Percentiles rank a stretch among this genome's conserved stretches.
phyloP scores from a whole-genome alignment of 64 coral and sea anemone species.

The Actinia tenebrosa region DNA sequence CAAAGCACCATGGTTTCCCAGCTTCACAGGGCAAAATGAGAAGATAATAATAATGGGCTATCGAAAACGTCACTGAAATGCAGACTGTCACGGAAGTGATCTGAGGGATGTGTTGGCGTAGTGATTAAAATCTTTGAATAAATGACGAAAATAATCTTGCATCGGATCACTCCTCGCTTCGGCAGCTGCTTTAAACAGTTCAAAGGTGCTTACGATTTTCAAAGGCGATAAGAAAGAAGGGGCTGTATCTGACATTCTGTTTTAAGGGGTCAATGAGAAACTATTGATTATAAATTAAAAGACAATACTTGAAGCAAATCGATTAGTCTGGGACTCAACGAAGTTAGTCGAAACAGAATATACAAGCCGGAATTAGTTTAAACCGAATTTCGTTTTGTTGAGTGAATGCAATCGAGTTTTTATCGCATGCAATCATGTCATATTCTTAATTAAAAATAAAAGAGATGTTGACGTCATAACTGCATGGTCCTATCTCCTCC shows the following conservation, averaged over 20 bases:
- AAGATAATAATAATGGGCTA: background rate
- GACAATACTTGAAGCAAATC: no score
- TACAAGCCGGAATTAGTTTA: no score
- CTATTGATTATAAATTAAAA: no score
- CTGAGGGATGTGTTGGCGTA: background rate
- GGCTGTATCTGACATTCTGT: background rate
- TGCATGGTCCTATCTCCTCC: no score
- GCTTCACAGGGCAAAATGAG: background rate
- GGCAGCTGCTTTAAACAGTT: slow-evolving; percentile 10
- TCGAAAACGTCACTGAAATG: background rate
- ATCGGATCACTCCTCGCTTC: background rate
- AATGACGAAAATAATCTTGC: slow-evolving; percentile 10
- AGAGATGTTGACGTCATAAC: no score
- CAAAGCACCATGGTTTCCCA: background rate
- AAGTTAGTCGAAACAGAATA: no score
- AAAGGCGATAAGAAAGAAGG: background rate
- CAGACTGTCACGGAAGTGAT: background rate
- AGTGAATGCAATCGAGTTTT: no score
- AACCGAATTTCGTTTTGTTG: no score
- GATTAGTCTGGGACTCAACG: no score
- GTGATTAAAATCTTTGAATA: background rate
- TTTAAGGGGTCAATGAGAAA: background rate
- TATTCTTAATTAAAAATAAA: no score
- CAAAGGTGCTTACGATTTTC: background rate
- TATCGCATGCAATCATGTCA: no score